Conservation (phyloP, 2,797 vertebrate genomes). For the Darevskia nairensis region DNA sequence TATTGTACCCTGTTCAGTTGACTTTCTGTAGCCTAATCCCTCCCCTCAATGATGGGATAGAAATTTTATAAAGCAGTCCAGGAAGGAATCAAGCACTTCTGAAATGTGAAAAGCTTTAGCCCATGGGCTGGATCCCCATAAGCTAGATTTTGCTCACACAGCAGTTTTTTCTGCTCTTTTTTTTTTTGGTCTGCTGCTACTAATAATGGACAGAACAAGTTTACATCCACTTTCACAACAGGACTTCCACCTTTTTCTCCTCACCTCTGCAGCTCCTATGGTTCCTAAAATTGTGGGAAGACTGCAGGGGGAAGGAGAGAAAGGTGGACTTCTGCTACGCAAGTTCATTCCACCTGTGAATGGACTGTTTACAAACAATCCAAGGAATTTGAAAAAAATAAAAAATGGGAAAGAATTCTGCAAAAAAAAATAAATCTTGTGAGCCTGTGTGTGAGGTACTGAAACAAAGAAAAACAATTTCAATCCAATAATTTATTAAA, state of each 20-base stretch:
- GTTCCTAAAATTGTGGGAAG: no score
- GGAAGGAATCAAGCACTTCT: not conserved
- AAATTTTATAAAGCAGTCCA: not conserved
- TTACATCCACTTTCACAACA: no score
- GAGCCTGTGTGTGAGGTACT: not conserved
- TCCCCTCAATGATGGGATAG: not conserved
- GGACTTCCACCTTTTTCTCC: no score
- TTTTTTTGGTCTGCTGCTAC: not conserved
- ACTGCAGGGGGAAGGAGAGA: no score
- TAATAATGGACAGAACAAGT: not conserved
- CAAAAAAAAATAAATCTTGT: not conserved
- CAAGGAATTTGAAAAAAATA: no score
- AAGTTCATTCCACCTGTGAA: no score
- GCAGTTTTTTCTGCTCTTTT: not conserved
- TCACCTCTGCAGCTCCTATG: no score
- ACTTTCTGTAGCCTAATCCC: not conserved
- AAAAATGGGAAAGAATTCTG: not conserved
- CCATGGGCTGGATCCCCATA: not conserved
- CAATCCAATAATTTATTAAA: conserved; percentile 96
- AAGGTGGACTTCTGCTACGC: no score
- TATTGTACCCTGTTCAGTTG: not conserved
- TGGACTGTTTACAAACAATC: no score
- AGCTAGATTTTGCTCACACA: not conserved
- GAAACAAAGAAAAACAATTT: conserved; percentile 36
- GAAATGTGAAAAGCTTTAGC: not conserved